Evolutionary conservation across 2,888 invertebrate genomes (phyloP), one percentile per base, ranked within the genome.

Genomic region (Torymus texanus): DNA sequence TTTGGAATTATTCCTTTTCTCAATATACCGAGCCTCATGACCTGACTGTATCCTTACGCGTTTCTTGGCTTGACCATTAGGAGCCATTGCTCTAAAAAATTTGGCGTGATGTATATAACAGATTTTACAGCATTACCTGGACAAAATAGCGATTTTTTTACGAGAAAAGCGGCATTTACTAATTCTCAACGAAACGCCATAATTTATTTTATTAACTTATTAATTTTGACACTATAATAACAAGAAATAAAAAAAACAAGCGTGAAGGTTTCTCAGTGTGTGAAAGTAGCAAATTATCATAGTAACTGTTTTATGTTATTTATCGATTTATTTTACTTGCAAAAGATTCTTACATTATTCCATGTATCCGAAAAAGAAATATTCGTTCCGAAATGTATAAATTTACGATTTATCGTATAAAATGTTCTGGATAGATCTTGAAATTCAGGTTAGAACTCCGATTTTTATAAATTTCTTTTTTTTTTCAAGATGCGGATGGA

Each of bases 31-130:
- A 10, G 74, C 59, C 18, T 77, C 16, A 16, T 81, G 76, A 13
- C 77, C 76, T n/a, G 58, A 14, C 21, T 72, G 62, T 5, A 81
- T 81, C 59, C 77, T 71, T 1, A 79, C 72, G 16, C 66, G 71
- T 65, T 75, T 77, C 21, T 62, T 59, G 0, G n/a, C 51, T n/a
- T 72, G 66, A 14, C 51, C 66, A 0, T 71, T 73, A 13, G 65
- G 41, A 41, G 24, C 66, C 77, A 75, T 81, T 58, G 8, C 16
- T 58, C 1, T 55, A 0, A 3, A 5, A 29, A 29, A n/a, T 29
- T 29, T 58, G 21, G 11, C 55, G 29, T 59, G 41, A 11, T 24
- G 21, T 13, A 12, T 14, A 10, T 56, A 12, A 65, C 5, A 29
- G 29, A 29, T 29, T 29, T 29, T 29, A 29, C 29, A 29, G 29